Conservation (phyloP, 2,113 vertebrate species). For the Nycticebus coucang region DNA sequence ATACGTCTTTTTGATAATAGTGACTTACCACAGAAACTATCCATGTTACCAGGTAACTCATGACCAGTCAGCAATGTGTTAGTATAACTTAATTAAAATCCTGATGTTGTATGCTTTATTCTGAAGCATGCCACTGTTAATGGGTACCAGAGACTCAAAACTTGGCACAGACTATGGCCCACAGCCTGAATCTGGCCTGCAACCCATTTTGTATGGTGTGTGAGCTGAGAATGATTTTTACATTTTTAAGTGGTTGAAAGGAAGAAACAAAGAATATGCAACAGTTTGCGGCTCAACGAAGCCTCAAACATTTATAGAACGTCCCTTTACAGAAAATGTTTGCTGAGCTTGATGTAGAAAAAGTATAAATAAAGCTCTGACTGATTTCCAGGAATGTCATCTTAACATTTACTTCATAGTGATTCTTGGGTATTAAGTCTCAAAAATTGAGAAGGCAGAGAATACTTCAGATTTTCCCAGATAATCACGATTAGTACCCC, state of each 20-base stretch:
- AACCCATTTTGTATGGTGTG: not conserved
- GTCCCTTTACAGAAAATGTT: not conserved
- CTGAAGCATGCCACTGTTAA: not conserved
- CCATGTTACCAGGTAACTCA: too few relatives aligned
- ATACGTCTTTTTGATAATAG: not conserved
- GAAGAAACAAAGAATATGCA: not conserved
- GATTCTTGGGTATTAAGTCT: not conserved
- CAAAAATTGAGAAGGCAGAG: not conserved
- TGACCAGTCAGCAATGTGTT: too few relatives aligned
- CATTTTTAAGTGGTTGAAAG: constrained; percentile 15
- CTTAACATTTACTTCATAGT: not conserved
- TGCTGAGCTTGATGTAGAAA: not conserved
- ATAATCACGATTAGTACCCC: not conserved
- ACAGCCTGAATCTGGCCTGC: not conserved
- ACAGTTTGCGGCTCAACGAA: not conserved
- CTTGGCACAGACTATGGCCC: not conserved
- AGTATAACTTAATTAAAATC: not conserved
- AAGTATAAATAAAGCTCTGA: not conserved
- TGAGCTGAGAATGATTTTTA: not conserved
- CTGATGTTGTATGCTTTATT: not conserved
- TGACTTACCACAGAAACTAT: not conserved
- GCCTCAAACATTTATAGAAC: not conserved
- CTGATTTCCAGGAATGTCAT: not conserved
- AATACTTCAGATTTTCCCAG: too few relatives aligned
- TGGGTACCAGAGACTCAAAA: not conserved